phyloP scores from a whole-genome alignment of 2,797 vertebrate species.

The Atherinosoma microstoma region DNA sequence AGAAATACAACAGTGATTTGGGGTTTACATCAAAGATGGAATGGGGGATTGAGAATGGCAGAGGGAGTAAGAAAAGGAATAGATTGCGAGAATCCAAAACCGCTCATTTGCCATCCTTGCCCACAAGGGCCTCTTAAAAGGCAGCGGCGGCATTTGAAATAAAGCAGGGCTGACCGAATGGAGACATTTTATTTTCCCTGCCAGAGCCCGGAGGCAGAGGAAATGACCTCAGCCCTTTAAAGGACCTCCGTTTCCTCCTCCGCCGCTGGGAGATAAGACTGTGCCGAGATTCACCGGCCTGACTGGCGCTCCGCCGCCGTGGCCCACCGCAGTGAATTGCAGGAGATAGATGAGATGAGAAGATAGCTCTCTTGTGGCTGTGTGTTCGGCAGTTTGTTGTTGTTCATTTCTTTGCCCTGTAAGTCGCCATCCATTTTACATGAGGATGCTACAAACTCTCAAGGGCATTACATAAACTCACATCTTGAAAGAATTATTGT shows the following conservation, averaged over 20 bases:
- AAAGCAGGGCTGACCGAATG: conserved; percentile 85
- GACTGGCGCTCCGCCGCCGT: conserved; percentile 63
- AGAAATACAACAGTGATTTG: conserved; percentile 54
- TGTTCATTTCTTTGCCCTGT: conserved; percentile 52
- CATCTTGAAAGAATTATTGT: conserved; percentile 62
- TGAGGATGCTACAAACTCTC: conserved; percentile 56
- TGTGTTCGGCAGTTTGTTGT: conserved; percentile 56
- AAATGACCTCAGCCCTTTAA: conserved; percentile 89
- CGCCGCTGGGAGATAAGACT: conserved; percentile 82
- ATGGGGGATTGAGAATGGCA: conserved; percentile 46
- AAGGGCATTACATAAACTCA: conserved; percentile 57
- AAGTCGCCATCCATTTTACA: conserved; percentile 61
- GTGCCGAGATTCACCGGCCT: conserved; percentile 75
- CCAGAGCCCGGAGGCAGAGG: conserved; percentile 86
- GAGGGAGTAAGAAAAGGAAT: conserved; percentile 41
- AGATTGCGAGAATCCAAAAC: conserved; percentile 72
- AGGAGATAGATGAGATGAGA: conserved; percentile 80
- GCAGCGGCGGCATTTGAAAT: conserved; percentile 83
- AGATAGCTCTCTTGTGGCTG: conserved; percentile 62
- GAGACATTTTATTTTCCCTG: conserved; percentile 83
- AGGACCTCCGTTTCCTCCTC: conserved; percentile 88
- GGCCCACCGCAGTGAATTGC: conserved; percentile 82
- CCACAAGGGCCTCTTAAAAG: conserved; percentile 82
- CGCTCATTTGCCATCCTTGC: conserved; percentile 80
- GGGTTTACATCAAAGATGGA: conserved; percentile 59